Evolutionary conservation across 2,888 invertebrate genomes (phyloP).

Genomic region (Dinocampus coccinellae): DNA sequence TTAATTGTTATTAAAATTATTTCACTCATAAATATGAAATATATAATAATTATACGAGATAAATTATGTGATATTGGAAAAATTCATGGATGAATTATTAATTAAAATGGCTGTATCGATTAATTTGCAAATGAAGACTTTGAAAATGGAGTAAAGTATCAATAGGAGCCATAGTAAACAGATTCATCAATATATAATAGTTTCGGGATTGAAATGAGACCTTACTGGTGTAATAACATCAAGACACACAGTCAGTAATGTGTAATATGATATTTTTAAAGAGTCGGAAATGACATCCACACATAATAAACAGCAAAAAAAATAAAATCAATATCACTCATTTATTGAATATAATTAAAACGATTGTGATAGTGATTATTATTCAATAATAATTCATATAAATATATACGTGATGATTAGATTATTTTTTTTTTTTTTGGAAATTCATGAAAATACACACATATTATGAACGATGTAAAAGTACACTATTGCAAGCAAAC

Average conservation of each 20-base stretch:
- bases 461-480: slow-evolving; percentile 47
- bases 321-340: not conserved
- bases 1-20: too few relatives aligned
- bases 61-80: too few relatives aligned
- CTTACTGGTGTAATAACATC: slow-evolving; percentile 1
- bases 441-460: not conserved
- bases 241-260: not conserved
- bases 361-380: too few relatives aligned
- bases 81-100: too few relatives aligned
- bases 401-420: too few relatives aligned
- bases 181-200: not conserved
- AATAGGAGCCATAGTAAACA: not conserved
- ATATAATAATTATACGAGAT: too few relatives aligned
- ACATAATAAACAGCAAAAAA: not conserved
- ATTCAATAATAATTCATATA: too few relatives aligned
- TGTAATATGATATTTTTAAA: slow-evolving; percentile 31
- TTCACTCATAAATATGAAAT: too few relatives aligned
- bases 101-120: too few relatives aligned
- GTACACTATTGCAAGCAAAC: slow-evolving; percentile 43
- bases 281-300: slow-evolving; percentile 21
- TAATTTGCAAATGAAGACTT: not conserved
- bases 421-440: not conserved
- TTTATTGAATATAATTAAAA: not conserved
- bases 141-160: not conserved
- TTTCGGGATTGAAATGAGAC: not conserved